Evolutionary conservation across 2,113 vertebrate genomes (phyloP), one percentile per base, ranked within the genome.

Genomic region (Oplegnathus fasciatus): DNA sequence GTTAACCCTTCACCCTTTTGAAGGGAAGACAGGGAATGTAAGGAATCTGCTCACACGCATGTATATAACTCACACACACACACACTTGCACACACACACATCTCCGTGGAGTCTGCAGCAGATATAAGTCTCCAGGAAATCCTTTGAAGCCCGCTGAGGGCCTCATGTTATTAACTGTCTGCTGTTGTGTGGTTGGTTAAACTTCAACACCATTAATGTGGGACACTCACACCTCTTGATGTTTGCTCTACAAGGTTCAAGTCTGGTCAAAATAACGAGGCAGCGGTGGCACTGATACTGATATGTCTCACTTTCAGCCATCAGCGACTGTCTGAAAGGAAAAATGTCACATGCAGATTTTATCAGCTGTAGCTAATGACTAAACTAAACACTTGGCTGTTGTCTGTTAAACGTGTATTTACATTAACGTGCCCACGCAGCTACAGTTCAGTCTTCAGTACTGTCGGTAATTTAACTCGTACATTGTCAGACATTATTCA

Each of bases 31-130:
- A 11, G 50, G 84, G 92, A 93, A 94, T 94, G 91, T 87, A 2
- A 88, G 79, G 93, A 94, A 94, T 94, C 87, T 85, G 73, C 87
- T 75, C 83, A 62, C 80, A 86, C 61, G 48, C 79, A 66, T 88
- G 69, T 62, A 87, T 72, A 55, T 61, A 80, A 79, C 72, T 32
- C 75, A 57, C 65, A 72, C 67, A 71, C 75, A 42, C 89, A 79
- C 80, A 82, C 77, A 69, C 78, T 61, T n/a, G n/a, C 76, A 79
- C 66, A 64, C 67, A 71, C 84, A 78, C 75, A 79, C 57, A 26
- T 11, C 65, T 50, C 40, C 11, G 0, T 24, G 40, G 72, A 79
- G 84, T 90, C 88, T 92, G 85, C 87, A 79, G 80, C 61, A 89
- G 87, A 85, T 82, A 46, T 28, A 70, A 44, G 83, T 81, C 86